Conservation (phyloP, 2,888 invertebrate genomes). For the Pandemis heparana region DNA sequence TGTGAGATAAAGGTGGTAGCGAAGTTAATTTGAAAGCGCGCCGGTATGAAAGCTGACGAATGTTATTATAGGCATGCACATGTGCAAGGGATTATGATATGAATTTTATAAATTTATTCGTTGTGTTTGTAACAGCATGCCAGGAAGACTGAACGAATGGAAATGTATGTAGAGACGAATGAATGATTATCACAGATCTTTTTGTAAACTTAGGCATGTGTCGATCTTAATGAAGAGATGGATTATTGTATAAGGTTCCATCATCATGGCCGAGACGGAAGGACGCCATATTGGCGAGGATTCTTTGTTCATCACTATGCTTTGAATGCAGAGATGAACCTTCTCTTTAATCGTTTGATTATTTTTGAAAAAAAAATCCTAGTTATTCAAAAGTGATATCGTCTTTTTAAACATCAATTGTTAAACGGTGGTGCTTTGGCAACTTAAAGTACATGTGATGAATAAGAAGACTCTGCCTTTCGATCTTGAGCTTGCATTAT, state of each 20-base stretch:
- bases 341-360: neutral
- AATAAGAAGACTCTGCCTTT: constrained; percentile 71
- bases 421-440: constrained; percentile 7
- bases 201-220: constrained; percentile 78
- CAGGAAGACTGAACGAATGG: constrained; percentile 64
- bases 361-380: neutral
- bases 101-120: constrained; percentile 82
- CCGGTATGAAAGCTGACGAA: constrained; percentile 72
- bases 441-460: constrained; percentile 62
- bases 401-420: constrained; percentile 10
- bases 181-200: constrained; percentile 71
- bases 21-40: constrained; percentile 62
- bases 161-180: constrained; percentile 63
- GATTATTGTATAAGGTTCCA: constrained; percentile 78
- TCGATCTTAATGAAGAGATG: constrained; percentile 74
- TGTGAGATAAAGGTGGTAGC: constrained; percentile 74
- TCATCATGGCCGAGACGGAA: constrained; percentile 71
- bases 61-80: constrained; percentile 85
- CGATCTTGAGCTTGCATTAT: constrained; percentile 72
- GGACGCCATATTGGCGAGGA: constrained; percentile 82
- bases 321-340: neutral
- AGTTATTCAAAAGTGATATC: constrained; percentile 6
- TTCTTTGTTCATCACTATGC: constrained; percentile 70
- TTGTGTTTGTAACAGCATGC: constrained; percentile 77
- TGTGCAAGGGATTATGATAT: constrained; percentile 84